Percentiles rank a stretch among this genome's conserved stretches.
phyloP scores from a whole-genome alignment of 2,888 invertebrate genomes.

The Myopa tessellatipennis region DNA sequence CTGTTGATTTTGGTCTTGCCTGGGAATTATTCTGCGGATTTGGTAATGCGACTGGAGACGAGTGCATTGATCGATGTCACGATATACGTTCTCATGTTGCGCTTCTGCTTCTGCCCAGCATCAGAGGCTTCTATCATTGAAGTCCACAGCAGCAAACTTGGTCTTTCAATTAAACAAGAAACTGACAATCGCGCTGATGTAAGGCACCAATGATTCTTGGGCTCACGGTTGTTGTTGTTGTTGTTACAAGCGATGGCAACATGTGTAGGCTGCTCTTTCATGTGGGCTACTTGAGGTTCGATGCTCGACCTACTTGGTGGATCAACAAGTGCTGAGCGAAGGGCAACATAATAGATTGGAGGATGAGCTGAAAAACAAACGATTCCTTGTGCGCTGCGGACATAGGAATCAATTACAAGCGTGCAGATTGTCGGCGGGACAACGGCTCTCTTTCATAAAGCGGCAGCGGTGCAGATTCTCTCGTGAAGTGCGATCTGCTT shows the following conservation, averaged over 20 bases:
- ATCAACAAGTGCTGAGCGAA: slow-evolving; percentile 30
- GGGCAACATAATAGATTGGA: slow-evolving; percentile 9
- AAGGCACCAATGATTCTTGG: slow-evolving; percentile 4
- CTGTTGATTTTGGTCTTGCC: neutral
- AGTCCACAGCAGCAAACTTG: neutral
- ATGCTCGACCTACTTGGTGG: neutral
- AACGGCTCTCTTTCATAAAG: neutral
- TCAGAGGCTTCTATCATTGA: neutral
- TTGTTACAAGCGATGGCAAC: slow-evolving; percentile 2
- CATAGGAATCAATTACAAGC: neutral
- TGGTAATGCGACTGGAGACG: slow-evolving; percentile 31
- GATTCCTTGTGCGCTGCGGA: slow-evolving; percentile 20
- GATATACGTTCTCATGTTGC: slow-evolving; percentile 15
- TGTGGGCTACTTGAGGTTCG: slow-evolving; percentile 1
- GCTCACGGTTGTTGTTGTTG: neutral
- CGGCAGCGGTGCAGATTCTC: neutral
- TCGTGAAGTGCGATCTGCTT: neutral
- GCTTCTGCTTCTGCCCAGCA: slow-evolving; percentile 17
- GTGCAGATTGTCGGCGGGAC: neutral
- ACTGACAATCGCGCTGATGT: neutral
- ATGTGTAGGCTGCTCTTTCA: slow-evolving; percentile 18
- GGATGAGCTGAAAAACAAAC: slow-evolving; percentile 15
- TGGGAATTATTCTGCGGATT: slow-evolving; percentile 20
- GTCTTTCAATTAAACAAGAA: slow-evolving; percentile 30
- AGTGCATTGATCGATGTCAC: slow-evolving; percentile 11